These are phyloP conservation scores for Vulpes vulpes DNA, from an alignment of 2,113 vertebrate genomes.

Conservation along the genomic window DNA sequence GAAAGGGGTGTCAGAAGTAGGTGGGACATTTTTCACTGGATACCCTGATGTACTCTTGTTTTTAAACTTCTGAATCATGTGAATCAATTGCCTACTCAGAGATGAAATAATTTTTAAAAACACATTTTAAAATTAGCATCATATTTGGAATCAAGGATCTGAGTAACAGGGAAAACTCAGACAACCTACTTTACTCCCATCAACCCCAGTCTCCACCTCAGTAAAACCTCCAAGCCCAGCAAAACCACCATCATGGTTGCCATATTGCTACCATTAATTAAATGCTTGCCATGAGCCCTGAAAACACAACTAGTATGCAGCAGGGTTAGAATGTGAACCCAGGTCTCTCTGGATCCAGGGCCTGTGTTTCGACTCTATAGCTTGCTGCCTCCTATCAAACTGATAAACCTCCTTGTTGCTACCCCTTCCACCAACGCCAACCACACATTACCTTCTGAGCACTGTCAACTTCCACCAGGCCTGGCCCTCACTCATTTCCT, in stretches of 20 bases:
- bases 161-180: neutral
- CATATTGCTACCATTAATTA: neutral
- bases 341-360: neutral
- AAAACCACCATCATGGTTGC: neutral
- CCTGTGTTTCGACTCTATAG: neutral
- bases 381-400: neutral
- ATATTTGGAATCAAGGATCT: neutral
- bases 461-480: conserved; percentile 56
- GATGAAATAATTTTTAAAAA: neutral
- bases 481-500: conserved; percentile 86
- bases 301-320: neutral
- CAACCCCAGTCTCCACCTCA: neutral
- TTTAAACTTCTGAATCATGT: neutral
- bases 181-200: neutral
- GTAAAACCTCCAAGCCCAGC: neutral
- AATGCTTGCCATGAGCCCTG: no score
- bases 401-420: neutral
- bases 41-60: neutral
- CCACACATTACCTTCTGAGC: conserved; percentile 24
- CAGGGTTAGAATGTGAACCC: neutral
- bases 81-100: neutral
- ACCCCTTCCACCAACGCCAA: neutral
- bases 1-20: neutral
- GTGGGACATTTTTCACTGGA: neutral
- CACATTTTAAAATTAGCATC: neutral